Percentiles rank a stretch among this genome's conserved stretches.
These are phyloP conservation scores for Gallinago nigripennis DNA, from an alignment of 2,797 vertebrate species.

Conservation along the genomic window DNA sequence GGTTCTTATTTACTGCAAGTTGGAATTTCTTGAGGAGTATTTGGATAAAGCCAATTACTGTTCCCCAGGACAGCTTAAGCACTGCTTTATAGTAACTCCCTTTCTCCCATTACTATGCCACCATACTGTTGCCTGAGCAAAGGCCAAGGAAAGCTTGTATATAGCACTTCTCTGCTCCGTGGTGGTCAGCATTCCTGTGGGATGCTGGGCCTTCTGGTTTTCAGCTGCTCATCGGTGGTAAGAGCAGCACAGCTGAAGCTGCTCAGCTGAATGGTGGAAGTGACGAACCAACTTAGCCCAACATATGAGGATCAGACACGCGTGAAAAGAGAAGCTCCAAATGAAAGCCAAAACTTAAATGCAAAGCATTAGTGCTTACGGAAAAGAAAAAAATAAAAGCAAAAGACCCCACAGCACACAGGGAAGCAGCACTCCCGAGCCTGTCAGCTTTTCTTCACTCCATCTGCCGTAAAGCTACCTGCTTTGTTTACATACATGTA, in stretches of 20 bases:
- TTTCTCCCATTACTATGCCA: neutral
- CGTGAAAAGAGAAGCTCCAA: neutral
- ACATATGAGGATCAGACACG: neutral
- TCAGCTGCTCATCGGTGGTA: neutral
- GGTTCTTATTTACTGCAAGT: neutral
- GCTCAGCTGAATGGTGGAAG: neutral
- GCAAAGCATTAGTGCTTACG: constrained; percentile 5
- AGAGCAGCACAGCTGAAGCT: neutral
- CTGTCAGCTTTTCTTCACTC: neutral
- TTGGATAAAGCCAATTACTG: constrained; percentile 28
- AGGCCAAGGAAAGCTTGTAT: neutral
- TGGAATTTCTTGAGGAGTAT: neutral
- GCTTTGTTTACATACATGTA: neutral
- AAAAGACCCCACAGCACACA: neutral
- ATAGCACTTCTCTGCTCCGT: neutral
- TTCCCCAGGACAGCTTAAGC: neutral
- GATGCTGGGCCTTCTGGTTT: neutral
- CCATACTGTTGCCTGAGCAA: neutral
- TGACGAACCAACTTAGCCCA: neutral
- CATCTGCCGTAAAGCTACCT: neutral
- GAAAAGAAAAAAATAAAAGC: accelerated
- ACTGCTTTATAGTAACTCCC: neutral
- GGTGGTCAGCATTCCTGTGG: neutral
- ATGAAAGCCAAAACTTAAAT: neutral
- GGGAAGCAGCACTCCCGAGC: neutral